A percentile compares a stretch with the other conserved stretches of the same genome.
These are phyloP conservation scores for Sesamia nonagrioides DNA, from an alignment of 1,140 invertebrate genomes.

Conservation along the genomic window DNA sequence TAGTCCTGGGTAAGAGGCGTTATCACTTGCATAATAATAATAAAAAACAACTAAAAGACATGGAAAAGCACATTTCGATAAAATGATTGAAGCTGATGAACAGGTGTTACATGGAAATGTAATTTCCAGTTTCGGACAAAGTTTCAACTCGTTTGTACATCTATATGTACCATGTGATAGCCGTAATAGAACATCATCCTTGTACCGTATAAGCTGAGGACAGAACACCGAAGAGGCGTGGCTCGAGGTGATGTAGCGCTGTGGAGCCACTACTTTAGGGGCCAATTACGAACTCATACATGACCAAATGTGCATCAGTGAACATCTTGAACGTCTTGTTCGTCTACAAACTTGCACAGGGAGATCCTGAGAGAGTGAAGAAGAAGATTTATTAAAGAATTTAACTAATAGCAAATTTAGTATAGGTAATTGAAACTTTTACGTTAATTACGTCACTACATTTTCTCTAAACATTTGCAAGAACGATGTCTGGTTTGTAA, in stretches of 20 bases:
- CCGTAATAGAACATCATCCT: constrained; percentile 19
- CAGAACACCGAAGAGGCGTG: constrained; percentile 61
- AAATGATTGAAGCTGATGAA: too few relatives aligned
- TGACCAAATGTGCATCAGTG: constrained; percentile 23
- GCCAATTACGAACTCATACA: constrained; percentile 55
- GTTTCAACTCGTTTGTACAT: not conserved
- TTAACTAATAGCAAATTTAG: constrained; percentile 5
- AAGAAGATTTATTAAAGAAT: not conserved
- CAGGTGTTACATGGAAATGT: too few relatives aligned
- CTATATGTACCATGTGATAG: not conserved
- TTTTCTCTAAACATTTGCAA: too few relatives aligned
- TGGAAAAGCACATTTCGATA: too few relatives aligned
- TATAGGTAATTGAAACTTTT: too few relatives aligned
- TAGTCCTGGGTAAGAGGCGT: too few relatives aligned
- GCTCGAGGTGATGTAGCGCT: constrained; percentile 53
- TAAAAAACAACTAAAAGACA: too few relatives aligned
- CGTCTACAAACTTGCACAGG: not conserved
- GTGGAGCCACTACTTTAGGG: constrained; percentile 51
- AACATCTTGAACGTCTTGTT: not conserved
- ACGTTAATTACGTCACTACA: too few relatives aligned
- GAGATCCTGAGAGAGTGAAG: too few relatives aligned
- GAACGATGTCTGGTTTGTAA: too few relatives aligned
- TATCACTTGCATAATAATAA: too few relatives aligned
- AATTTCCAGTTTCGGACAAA: too few relatives aligned
- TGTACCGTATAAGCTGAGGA: constrained; percentile 7